Percentiles rank a stretch among this genome's conserved stretches.
Conservation (phyloP, 2,888 invertebrate species). For the Melanargia galathea region DNA sequence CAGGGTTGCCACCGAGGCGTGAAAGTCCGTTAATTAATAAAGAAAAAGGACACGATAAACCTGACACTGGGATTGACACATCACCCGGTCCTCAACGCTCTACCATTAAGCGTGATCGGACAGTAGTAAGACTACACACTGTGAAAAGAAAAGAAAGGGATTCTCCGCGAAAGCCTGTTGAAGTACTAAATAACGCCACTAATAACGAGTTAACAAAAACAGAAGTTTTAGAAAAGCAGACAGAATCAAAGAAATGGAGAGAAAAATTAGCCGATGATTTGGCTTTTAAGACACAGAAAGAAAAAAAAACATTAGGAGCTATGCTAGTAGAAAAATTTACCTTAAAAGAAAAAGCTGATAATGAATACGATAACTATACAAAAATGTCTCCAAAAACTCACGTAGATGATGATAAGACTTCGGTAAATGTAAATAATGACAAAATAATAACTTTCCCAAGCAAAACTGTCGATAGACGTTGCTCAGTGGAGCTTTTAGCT, state of each 20-base stretch:
- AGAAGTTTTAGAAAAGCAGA: slow-evolving; percentile 36
- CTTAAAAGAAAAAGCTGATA: slow-evolving; percentile 81
- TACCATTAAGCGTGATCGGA: slow-evolving; percentile 87
- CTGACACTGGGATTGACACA: slow-evolving; percentile 70
- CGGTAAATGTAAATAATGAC: slow-evolving; percentile 14
- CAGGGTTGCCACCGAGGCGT: slow-evolving; percentile 43
- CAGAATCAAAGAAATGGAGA: slow-evolving; percentile 75
- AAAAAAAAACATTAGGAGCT: slow-evolving; percentile 87
- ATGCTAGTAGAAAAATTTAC: slow-evolving; percentile 88
- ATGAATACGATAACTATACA: slow-evolving; percentile 41
- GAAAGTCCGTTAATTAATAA: slow-evolving; percentile 54
- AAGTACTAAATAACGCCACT: slow-evolving; percentile 35
- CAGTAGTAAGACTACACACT: slow-evolving; percentile 88
- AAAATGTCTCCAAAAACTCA: slow-evolving; percentile 26
- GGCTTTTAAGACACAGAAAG: slow-evolving; percentile 71
- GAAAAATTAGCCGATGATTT: slow-evolving; percentile 84
- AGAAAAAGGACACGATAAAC: slow-evolving; percentile 71
- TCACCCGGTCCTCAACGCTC: slow-evolving; percentile 71
- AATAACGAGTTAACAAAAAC: slow-evolving; percentile 31
- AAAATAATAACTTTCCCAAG: slow-evolving; percentile 36
- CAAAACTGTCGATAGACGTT: slow-evolving; percentile 72
- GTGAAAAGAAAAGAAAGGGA: slow-evolving; percentile 78
- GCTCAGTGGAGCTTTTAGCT: slow-evolving; percentile 81
- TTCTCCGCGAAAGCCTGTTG: slow-evolving; percentile 67
- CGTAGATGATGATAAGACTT: slow-evolving; percentile 19